phyloP scores from a whole-genome alignment of 2,113 vertebrate genomes.

The Proteles cristata region DNA sequence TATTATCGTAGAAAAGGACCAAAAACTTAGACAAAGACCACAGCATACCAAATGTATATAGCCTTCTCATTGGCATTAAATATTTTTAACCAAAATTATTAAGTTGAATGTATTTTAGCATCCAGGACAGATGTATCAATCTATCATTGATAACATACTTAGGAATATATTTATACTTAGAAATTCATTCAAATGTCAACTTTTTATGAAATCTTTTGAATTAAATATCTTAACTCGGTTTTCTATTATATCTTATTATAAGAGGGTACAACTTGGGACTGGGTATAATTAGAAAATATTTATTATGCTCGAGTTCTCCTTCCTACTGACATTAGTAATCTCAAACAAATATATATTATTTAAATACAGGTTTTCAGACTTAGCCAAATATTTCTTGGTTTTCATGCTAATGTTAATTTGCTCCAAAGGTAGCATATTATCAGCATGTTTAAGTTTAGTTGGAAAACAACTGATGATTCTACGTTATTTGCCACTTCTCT shows the following conservation, averaged over 20 bases:
- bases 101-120: neutral
- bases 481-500: slow-evolving; percentile 42
- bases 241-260: neutral
- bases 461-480: slow-evolving; percentile 72
- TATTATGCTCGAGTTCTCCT: neutral
- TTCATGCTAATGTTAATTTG: slow-evolving; percentile 35
- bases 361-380: neutral
- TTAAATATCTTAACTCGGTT: neutral
- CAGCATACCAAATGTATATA: neutral
- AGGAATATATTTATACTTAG: neutral
- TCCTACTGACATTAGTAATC: neutral
- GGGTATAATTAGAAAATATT: neutral
- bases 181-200: neutral
- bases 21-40: neutral
- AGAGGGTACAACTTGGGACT: neutral
- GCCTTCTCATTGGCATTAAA: neutral
- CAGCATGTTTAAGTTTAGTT: slow-evolving; percentile 64
- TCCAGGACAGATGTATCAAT: neutral
- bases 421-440: neutral
- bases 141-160: neutral
- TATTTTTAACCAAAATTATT: neutral
- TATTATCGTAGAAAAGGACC: neutral
- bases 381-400: slow-evolving; percentile 54
- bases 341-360: neutral
- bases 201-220: neutral